Conservation (phyloP, 2,797 vertebrate species). For the Gambelia wislizenii region DNA sequence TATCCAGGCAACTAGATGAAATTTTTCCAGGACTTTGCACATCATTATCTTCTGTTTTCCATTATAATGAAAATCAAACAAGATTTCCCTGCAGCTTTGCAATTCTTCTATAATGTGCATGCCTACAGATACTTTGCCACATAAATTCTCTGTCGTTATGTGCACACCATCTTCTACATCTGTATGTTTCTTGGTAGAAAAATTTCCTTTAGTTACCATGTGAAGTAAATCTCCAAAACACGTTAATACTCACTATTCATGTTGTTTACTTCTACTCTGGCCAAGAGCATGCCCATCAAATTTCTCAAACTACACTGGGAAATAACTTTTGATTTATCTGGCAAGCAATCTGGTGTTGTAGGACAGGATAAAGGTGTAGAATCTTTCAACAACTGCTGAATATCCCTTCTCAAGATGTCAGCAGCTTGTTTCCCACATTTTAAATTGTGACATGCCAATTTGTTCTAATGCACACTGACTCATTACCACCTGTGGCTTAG, state of each 20-base stretch:
- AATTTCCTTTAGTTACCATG: neutral
- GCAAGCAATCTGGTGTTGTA: neutral
- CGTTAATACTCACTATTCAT: neutral
- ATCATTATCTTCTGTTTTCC: too few relatives aligned
- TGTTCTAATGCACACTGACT: constrained; percentile 12
- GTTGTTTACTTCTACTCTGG: neutral
- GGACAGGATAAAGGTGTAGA: neutral
- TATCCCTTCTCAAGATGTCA: neutral
- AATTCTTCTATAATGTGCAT: neutral
- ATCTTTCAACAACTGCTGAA: neutral
- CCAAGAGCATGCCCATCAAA: constrained; percentile 7
- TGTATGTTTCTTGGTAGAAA: neutral
- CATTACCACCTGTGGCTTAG: constrained; percentile 24
- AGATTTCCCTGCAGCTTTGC: too few relatives aligned
- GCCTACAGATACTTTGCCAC: neutral
- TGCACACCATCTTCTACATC: neutral
- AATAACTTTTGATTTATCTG: neutral
- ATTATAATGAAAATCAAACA: too few relatives aligned
- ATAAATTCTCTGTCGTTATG: neutral
- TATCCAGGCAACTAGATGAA: too few relatives aligned
- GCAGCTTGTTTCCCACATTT: constrained; percentile 6
- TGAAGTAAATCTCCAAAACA: neutral
- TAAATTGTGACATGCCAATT: neutral
- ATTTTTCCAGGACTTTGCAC: too few relatives aligned
- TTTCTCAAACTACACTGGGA: neutral